A percentile compares a stretch with the other conserved stretches of the same genome.
phyloP scores from a whole-genome alignment of 1,140 invertebrate genomes.

The Bombus confusus region DNA sequence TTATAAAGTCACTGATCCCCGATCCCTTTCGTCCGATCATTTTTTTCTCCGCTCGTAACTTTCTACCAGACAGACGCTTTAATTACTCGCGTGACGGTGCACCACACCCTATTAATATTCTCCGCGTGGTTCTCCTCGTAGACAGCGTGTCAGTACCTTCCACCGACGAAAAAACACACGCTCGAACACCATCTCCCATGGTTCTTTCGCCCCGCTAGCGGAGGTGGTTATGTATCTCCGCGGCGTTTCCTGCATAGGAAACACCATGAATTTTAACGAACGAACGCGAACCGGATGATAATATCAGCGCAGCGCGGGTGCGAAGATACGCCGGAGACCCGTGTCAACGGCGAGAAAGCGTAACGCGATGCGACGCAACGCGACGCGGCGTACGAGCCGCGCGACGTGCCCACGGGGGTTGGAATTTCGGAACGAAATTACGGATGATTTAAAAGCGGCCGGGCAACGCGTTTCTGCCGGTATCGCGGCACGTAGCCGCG shows the following conservation, averaged over 20 bases:
- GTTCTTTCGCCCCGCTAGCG: neutral
- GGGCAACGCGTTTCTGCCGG: constrained; percentile 9
- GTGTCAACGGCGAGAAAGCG: constrained; percentile 42
- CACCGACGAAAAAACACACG: neutral
- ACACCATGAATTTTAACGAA: constrained; percentile 56
- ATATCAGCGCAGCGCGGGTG: constrained; percentile 9
- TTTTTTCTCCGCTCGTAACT: too few relatives aligned
- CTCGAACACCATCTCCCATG: neutral
- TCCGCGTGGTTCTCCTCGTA: neutral
- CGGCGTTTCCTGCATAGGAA: neutral
- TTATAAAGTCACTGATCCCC: neutral
- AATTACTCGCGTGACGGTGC: neutral
- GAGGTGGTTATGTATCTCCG: constrained; percentile 2
- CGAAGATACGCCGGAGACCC: constrained; percentile 26
- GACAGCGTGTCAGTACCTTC: neutral
- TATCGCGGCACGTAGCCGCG: neutral
- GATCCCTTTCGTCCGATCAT: neutral
- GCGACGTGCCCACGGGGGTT: neutral
- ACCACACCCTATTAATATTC: neutral
- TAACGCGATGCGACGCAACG: constrained; percentile 36
- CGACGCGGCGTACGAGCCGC: constrained; percentile 2
- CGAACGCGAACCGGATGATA: constrained; percentile 43
- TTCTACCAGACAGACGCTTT: neutral
- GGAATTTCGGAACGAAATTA: constrained; percentile 44
- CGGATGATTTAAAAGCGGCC: constrained; percentile 42